phyloP scores from a whole-genome alignment of 2,797 vertebrate species.

The Sebastes minor region DNA sequence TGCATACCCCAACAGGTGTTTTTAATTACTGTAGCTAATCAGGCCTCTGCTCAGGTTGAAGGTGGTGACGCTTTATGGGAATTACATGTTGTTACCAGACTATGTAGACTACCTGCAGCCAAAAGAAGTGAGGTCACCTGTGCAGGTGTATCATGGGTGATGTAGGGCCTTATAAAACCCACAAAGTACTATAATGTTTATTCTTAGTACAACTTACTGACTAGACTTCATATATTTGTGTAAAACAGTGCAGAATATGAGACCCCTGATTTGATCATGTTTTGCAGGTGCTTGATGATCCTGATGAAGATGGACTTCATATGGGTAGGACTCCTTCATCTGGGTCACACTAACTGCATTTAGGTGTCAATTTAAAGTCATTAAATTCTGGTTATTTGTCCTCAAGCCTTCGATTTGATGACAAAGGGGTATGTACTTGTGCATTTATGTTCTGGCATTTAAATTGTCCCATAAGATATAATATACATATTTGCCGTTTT shows the following conservation, averaged over 20 bases:
- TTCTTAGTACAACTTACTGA: not conserved
- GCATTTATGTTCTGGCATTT: not conserved
- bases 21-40: not conserved
- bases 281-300: constrained; percentile 94
- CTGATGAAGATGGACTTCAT: constrained; percentile 93
- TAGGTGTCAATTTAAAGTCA: not conserved
- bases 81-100: not conserved
- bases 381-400: constrained; percentile 63
- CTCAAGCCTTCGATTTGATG: constrained; percentile 93
- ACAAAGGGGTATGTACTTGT: constrained; percentile 90
- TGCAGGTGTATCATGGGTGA: not conserved
- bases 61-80: not conserved
- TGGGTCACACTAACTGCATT: not conserved
- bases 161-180: not conserved
- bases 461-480: not conserved
- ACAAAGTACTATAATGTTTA: not conserved
- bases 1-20: not conserved
- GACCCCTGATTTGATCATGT: not conserved
- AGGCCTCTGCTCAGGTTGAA: not conserved
- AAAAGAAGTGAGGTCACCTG: not conserved
- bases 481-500: not conserved
- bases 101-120: not conserved
- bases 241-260: not conserved
- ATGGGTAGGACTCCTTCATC: constrained; percentile 84
- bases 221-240: not conserved